These are phyloP conservation scores for Dryobota labecula DNA, from an alignment of 2,888 invertebrate species.

Conservation along the genomic window DNA sequence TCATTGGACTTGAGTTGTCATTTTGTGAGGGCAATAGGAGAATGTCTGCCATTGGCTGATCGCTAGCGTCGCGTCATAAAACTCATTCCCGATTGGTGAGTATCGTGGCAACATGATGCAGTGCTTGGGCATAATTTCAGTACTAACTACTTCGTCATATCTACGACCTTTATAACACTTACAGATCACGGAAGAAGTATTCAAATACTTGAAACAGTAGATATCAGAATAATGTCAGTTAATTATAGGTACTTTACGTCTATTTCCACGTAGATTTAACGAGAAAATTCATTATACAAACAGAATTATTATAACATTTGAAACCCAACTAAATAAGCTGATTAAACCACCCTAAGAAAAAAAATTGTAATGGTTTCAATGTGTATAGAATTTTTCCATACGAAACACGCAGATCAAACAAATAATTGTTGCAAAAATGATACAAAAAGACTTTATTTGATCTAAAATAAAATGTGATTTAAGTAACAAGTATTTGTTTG, in stretches of 20 bases:
- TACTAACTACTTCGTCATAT: background rate
- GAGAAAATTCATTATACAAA: constrained; percentile 18
- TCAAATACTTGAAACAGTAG: background rate
- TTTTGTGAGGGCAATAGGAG: background rate
- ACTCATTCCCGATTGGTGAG: background rate
- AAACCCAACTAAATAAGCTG: constrained; percentile 58
- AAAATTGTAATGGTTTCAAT: constrained; percentile 30
- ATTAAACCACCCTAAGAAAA: constrained; percentile 28
- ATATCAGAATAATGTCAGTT: background rate
- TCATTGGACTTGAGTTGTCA: background rate
- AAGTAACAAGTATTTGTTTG: background rate
- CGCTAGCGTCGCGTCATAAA: background rate
- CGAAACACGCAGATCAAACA: background rate
- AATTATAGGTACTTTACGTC: constrained; percentile 13
- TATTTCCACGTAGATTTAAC: constrained; percentile 19
- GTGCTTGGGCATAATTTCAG: background rate
- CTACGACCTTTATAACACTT: constrained; percentile 14
- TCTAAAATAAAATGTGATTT: background rate
- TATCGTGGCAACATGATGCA: background rate
- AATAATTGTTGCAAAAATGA: background rate
- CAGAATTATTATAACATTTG: constrained; percentile 2
- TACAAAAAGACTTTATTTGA: background rate
- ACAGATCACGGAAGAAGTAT: background rate
- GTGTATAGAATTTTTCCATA: background rate
- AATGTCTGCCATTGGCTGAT: background rate